Conservation (phyloP, 2,797 vertebrate species). For the Gadopsis marmoratus region DNA sequence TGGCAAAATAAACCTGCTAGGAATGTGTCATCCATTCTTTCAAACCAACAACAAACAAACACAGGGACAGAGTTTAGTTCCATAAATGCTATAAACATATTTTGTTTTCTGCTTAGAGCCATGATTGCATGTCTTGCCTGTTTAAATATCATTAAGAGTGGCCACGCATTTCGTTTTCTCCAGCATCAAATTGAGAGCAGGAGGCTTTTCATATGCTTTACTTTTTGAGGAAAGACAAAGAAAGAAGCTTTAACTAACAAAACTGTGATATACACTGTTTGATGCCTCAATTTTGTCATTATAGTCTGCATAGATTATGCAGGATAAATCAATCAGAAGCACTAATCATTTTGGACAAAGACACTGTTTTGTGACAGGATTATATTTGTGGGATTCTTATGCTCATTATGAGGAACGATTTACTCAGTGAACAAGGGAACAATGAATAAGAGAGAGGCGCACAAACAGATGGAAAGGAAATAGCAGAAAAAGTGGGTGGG, state of each 20-base stretch:
- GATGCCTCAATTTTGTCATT: slow-evolving; percentile 6
- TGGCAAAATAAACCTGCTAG: neutral
- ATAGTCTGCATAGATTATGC: slow-evolving; percentile 2
- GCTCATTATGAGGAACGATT: slow-evolving; percentile 44
- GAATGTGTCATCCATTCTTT: neutral
- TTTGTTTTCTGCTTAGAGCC: neutral
- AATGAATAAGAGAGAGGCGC: slow-evolving; percentile 32
- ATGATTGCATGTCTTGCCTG: neutral
- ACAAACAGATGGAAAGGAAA: slow-evolving; percentile 61
- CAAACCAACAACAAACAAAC: neutral
- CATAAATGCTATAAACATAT: slow-evolving; percentile 1
- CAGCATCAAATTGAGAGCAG: slow-evolving; percentile 16
- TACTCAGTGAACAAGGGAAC: slow-evolving; percentile 34
- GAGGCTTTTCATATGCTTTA: neutral
- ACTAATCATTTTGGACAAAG: slow-evolving; percentile 40
- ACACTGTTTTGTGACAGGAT: slow-evolving; percentile 41
- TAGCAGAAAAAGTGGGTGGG: slow-evolving; percentile 37
- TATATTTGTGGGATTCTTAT: slow-evolving; percentile 37
- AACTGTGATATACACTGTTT: slow-evolving; percentile 12
- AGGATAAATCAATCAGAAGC: slow-evolving; percentile 8
- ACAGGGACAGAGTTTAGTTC: neutral
- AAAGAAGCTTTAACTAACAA: slow-evolving; percentile 10
- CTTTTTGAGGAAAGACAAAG: neutral
- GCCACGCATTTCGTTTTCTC: slow-evolving; percentile 14
- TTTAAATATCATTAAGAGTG: neutral